These are phyloP conservation scores for Eremobia ochroleuca DNA, from an alignment of 2,888 invertebrate genomes.

Conservation along the genomic window DNA sequence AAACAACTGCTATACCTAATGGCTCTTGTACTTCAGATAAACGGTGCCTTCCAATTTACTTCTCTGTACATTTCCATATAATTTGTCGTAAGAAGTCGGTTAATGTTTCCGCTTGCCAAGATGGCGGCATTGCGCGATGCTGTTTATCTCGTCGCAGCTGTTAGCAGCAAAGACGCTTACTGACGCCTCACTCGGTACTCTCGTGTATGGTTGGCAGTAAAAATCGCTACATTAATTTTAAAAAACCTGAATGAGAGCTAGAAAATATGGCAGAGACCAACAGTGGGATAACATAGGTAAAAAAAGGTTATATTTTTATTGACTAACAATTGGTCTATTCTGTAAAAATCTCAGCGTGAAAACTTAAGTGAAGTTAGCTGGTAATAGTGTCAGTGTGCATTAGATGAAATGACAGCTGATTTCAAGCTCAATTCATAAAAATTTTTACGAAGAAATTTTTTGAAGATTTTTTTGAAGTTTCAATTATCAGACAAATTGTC, in stretches of 20 bases:
- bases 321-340: background rate
- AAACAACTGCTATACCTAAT: no score
- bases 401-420: no score
- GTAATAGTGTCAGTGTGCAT: no score
- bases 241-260: background rate
- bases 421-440: no score
- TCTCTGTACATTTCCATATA: constrained; percentile 54
- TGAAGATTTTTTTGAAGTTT: no score
- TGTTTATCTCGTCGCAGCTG: constrained; percentile 45
- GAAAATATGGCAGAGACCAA: background rate
- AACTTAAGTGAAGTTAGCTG: background rate
- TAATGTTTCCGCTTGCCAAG: constrained; percentile 65
- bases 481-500: background rate
- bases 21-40: background rate
- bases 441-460: background rate
- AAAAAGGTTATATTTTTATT: background rate
- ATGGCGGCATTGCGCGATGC: constrained; percentile 50
- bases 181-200: constrained; percentile 32
- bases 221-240: background rate
- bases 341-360: background rate
- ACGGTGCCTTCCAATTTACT: constrained; percentile 5
- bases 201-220: background rate
- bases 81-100: constrained; percentile 60
- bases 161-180: constrained; percentile 46
- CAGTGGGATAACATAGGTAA: background rate